These are phyloP conservation scores for Decapterus maruadsi DNA, from an alignment of 2,797 vertebrate genomes.

Conservation along the genomic window DNA sequence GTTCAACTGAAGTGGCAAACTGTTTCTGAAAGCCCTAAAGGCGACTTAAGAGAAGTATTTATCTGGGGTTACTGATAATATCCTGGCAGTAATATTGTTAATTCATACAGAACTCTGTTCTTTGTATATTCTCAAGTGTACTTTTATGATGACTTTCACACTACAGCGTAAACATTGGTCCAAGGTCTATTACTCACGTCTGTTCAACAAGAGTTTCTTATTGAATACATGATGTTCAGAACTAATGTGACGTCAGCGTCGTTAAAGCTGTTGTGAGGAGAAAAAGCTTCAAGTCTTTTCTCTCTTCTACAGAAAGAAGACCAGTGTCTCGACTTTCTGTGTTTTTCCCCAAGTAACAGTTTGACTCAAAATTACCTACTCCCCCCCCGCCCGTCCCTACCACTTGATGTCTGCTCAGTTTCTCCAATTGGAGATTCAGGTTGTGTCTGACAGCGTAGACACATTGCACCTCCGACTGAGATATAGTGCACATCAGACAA, in stretches of 20 bases:
- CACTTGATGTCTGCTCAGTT: constrained; percentile 31
- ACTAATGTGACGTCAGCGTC: constrained; percentile 13
- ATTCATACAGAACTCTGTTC: not conserved
- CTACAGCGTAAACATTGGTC: not conserved
- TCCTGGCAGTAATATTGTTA: constrained; percentile 15
- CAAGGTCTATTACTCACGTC: constrained; percentile 16
- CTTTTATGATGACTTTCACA: constrained; percentile 1
- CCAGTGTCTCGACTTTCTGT: constrained; percentile 5
- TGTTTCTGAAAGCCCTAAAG: constrained; percentile 36
- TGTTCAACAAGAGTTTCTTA: not conserved
- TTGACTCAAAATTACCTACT: constrained; percentile 11
- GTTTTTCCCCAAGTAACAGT: constrained; percentile 9
- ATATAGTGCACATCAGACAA: constrained; percentile 37
- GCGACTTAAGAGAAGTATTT: constrained; percentile 21
- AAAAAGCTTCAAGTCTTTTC: not conserved
- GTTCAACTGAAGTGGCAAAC: constrained; percentile 34
- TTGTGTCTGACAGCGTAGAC: constrained; percentile 45
- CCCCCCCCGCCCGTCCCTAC: not conserved
- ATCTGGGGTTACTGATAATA: constrained; percentile 29
- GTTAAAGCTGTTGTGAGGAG: not conserved
- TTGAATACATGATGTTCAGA: not conserved
- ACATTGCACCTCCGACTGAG: constrained; percentile 38
- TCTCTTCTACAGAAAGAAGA: constrained; percentile 4
- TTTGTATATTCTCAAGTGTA: constrained; percentile 1
- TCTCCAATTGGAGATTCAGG: constrained; percentile 23